phyloP scores from a whole-genome alignment of 2,888 invertebrate genomes.

The Stenodema calcarata region DNA sequence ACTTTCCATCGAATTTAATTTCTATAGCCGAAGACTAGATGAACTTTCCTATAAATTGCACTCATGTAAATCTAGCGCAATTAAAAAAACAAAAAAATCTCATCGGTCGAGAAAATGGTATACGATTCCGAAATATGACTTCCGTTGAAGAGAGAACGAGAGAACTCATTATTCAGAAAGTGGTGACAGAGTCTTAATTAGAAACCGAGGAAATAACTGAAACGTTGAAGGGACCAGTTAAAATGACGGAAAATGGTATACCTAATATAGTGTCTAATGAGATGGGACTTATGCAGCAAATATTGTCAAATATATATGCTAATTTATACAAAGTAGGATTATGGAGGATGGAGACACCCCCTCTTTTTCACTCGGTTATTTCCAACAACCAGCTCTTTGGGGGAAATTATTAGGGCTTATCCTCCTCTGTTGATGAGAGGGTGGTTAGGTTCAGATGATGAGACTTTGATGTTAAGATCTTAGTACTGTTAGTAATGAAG shows the following conservation, averaged over 20 bases:
- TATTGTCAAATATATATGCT: constrained; percentile 36
- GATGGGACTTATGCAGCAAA: background rate
- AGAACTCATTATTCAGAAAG: background rate
- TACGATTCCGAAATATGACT: background rate
- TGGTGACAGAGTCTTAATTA: constrained; percentile 11
- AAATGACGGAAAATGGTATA: constrained; percentile 4
- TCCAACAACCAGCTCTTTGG: background rate
- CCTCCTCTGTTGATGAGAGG: too few species aligned
- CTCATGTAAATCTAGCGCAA: too few species aligned
- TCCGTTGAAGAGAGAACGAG: background rate
- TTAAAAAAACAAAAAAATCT: too few species aligned
- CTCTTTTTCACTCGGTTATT: background rate
- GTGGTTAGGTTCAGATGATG: too few species aligned
- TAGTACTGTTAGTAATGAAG: too few species aligned
- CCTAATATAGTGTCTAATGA: constrained; percentile 22
- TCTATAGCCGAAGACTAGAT: too few species aligned
- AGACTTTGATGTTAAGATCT: too few species aligned
- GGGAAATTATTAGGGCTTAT: background rate
- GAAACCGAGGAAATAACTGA: constrained; percentile 23
- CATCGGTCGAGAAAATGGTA: too few species aligned
- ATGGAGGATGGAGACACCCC: background rate
- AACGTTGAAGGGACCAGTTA: background rate
- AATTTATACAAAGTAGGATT: constrained; percentile 30
- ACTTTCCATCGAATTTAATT: too few species aligned
- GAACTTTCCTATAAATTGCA: too few species aligned